Evolutionary conservation across 2,113 vertebrate genomes (phyloP).

Genomic region (Romanogobio albipinnatus): DNA sequence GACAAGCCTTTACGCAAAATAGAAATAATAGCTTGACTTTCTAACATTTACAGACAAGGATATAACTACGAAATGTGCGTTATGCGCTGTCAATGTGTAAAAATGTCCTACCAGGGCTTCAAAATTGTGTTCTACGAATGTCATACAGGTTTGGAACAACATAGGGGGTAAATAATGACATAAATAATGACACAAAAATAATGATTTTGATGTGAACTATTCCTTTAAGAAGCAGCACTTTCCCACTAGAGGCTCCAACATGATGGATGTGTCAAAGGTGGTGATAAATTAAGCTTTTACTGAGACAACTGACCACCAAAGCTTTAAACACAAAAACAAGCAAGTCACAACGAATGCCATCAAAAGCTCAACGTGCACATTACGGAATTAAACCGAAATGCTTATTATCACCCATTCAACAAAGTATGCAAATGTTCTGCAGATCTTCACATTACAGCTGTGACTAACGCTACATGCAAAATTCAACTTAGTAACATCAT

Average conservation of each 20-base stretch:
- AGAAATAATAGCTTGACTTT: neutral
- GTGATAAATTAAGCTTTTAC: constrained; percentile 61
- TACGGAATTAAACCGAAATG: neutral
- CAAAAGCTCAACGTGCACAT: neutral
- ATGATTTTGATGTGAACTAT: neutral
- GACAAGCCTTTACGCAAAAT: neutral
- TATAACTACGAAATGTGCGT: neutral
- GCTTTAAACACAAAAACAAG: constrained; percentile 47
- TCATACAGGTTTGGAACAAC: neutral
- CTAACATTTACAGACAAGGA: neutral
- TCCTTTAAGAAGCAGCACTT: constrained; percentile 35
- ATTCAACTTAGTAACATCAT: neutral
- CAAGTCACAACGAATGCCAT: constrained; percentile 1
- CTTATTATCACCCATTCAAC: neutral
- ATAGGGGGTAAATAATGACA: neutral
- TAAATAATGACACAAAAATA: too few relatives aligned
- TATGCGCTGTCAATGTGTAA: neutral
- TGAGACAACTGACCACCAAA: constrained; percentile 54
- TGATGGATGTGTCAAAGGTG: constrained; percentile 59
- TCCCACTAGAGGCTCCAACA: constrained; percentile 36
- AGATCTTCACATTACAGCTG: neutral
- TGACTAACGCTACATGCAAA: neutral
- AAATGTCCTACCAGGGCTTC: neutral
- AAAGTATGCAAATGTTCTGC: neutral
- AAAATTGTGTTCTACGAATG: neutral